These are phyloP conservation scores for Alectoris magna DNA, from an alignment of 2,797 vertebrate genomes.

Conservation along the genomic window DNA sequence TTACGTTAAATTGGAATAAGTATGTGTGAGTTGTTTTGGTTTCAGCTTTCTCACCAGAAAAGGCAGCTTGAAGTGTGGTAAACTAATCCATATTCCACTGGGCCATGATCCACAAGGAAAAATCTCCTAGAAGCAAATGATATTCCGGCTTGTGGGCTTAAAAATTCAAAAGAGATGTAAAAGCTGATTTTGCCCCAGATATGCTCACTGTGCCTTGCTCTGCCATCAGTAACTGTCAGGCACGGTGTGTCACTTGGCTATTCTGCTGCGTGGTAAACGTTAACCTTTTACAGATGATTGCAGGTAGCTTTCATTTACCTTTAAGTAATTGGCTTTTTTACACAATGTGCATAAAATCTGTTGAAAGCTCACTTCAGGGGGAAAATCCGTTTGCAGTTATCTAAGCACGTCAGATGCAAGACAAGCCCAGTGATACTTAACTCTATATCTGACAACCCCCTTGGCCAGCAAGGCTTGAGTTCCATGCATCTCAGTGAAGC, in stretches of 20 bases:
- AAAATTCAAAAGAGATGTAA: conserved; percentile 10
- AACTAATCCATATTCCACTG: not conserved
- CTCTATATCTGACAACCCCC: not conserved
- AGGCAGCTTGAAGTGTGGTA: not conserved
- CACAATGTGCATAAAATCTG: not conserved
- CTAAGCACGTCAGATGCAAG: not conserved
- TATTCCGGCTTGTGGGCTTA: not conserved
- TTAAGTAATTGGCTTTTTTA: not conserved
- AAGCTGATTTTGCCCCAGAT: not conserved
- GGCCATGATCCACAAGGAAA: not conserved
- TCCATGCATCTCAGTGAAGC: rapidly evolving
- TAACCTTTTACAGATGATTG: not conserved
- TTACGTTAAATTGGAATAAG: not conserved
- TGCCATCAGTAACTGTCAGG: not conserved
- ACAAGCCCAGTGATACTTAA: rapidly evolving
- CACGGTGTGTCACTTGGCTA: not conserved
- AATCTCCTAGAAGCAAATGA: not conserved
- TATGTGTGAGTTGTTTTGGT: not conserved
- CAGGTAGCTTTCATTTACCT: not conserved
- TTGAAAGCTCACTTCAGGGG: not conserved
- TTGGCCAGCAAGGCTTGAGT: not conserved
- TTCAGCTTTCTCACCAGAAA: not conserved
- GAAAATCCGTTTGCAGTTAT: not conserved
- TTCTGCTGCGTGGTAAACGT: not conserved
- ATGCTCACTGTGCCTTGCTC: not conserved